phyloP scores from a whole-genome alignment of 1,140 invertebrate genomes.

The Acyrthosiphon pisum region DNA sequence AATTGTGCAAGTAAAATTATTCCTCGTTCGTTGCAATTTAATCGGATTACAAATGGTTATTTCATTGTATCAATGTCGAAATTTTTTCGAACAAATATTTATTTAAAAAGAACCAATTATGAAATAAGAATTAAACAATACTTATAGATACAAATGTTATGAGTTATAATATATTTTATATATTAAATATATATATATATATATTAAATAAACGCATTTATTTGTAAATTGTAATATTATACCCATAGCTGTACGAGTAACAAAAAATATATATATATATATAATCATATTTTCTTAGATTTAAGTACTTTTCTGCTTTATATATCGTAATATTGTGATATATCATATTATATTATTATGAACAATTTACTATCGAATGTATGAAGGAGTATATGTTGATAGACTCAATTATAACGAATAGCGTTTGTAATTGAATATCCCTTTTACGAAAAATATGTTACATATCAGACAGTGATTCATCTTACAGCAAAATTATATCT shows the following conservation, averaged over 20 bases:
- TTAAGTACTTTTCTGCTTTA: not conserved
- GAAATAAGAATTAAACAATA: not conserved
- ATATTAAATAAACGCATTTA: not conserved
- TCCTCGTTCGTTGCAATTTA: no score
- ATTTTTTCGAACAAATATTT: not conserved
- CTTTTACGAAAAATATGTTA: conserved; percentile 9
- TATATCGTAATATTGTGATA: not conserved
- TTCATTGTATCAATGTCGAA: not conserved
- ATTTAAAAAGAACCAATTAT: not conserved
- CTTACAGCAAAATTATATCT: not conserved
- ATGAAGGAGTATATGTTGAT: not conserved
- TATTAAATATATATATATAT: no score
- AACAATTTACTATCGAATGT: not conserved
- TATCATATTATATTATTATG: not conserved
- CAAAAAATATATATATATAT: not conserved
- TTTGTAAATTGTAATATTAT: no score
- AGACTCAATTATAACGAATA: not conserved
- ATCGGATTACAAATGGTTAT: not conserved
- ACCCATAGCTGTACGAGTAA: not conserved
- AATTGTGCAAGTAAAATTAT: not conserved
- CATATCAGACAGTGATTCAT: not conserved
- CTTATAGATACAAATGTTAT: not conserved
- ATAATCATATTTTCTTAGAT: not conserved
- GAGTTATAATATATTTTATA: no score
- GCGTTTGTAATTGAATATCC: not conserved